Evolutionary conservation across 2,113 vertebrate genomes (phyloP).

Genomic region (Limnothrissa miodon): DNA sequence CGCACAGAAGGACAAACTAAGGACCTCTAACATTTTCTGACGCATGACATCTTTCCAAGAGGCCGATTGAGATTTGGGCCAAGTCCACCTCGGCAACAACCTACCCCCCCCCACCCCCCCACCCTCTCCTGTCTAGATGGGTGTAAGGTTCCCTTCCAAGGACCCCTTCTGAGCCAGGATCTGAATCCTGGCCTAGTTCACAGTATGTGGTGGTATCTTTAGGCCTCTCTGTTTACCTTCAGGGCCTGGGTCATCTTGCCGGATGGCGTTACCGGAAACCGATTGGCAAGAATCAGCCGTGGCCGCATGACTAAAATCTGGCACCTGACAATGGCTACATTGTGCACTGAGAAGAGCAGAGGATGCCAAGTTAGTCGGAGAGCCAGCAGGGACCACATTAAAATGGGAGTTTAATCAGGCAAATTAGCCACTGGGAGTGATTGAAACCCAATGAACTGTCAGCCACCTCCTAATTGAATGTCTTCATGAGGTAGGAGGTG

Average conservation of each 20-base stretch:
- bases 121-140: background rate
- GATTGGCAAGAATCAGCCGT: background rate
- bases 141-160: background rate
- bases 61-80: background rate
- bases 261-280: background rate
- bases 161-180: background rate
- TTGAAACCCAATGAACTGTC: background rate
- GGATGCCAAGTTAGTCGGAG: background rate
- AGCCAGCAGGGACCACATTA: background rate
- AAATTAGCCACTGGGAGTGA: background rate
- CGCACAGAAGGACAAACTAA: background rate
- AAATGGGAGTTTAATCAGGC: background rate
- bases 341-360: background rate
- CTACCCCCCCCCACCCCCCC: background rate
- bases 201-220: background rate
- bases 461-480: background rate
- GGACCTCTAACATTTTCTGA: background rate
- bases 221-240: background rate
- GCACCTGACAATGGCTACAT: background rate
- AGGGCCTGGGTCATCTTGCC: background rate
- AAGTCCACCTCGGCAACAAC: background rate
- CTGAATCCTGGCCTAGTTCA: background rate
- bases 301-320: background rate
- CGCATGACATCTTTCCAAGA: conserved; percentile 14
- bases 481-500: background rate